Evolutionary conservation across 2,888 invertebrate genomes (phyloP), one percentile per base, ranked within the genome.

Genomic region (Hydriomena furcata): DNA sequence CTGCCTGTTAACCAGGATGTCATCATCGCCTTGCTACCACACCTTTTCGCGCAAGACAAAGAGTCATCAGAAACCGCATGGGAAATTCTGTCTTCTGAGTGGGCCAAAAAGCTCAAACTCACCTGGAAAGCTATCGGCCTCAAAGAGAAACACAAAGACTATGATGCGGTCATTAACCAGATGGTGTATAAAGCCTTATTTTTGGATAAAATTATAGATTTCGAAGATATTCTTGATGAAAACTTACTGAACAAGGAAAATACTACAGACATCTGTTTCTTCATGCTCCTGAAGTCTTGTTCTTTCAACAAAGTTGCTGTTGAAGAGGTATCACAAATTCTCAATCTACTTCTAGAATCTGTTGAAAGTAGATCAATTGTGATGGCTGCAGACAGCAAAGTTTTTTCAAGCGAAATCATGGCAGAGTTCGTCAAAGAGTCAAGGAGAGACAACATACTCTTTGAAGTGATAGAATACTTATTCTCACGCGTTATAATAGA

Each of bases 21-120:
- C 2, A 88, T 94, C 36, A 71, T 94, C 24, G 84, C 91, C 0
- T 76, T 94, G 12, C 73, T 94, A 20, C 94, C 94, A 7, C 92
- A 92, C 67, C 70, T 95, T 4, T 92, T 94, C 58, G 93, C 94
- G 0, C 66, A 74, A 35, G 80, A 89, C 61, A 48, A 70, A 52
- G 68, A 79, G 40, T 69, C 78, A 10, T 73, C 76, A 21, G 58
- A 73, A 50, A 55, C 80, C 0, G 70, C 89, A 5, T 77, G 74
- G 70, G 61, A 77, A 20, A 81, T 91, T 45, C 61, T 90, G 17
- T 71, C 68, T 36, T 87, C 85, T 0, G 63, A 79, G 10, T 79
- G 92, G 73, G 87, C 84, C 2, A 73, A 70, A 40, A 84, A 76
- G 57, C 77, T 80, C 25, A 77, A 76, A 5, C 66, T 82, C 7